Conservation (phyloP, 2,888 invertebrate species). For the Ceraclea dissimilis region DNA sequence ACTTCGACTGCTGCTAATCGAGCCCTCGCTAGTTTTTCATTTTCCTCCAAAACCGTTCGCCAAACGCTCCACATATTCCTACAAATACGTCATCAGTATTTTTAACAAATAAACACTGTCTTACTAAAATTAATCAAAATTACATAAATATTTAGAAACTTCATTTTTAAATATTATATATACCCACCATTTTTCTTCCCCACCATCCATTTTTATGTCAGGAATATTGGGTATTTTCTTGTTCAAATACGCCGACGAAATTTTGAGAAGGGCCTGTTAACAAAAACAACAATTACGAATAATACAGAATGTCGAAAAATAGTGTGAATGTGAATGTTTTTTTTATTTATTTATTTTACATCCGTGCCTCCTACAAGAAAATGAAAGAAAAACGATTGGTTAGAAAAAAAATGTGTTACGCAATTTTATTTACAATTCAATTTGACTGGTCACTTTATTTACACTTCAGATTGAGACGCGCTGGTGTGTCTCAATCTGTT, state of each 20-base stretch:
- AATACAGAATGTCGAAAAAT: not conserved
- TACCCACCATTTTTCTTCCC: slow-evolving; percentile 81
- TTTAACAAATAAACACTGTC: not conserved
- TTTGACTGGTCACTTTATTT: no score
- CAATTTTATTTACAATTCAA: no score
- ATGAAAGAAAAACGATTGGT: no score
- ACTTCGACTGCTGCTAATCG: slow-evolving; percentile 89
- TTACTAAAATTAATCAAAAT: no score
- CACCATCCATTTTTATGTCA: slow-evolving; percentile 82
- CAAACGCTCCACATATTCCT: slow-evolving; percentile 99
- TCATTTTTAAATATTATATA: not conserved
- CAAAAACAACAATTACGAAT: not conserved
- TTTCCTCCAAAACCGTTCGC: slow-evolving; percentile 91
- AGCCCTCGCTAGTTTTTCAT: slow-evolving; percentile 86
- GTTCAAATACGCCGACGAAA: slow-evolving; percentile 84
- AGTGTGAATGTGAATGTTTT: not conserved
- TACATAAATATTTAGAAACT: not conserved
- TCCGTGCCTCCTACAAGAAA: no score
- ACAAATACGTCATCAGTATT: slow-evolving; percentile 1
- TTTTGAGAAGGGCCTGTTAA: slow-evolving; percentile 74
- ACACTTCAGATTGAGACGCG: no score
- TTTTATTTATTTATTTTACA: not conserved
- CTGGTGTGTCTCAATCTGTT: no score
- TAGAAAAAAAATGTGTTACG: no score
- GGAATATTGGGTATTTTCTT: slow-evolving; percentile 92